Base-by-base conservation (phyloP, 2,113 vertebrate species). In the Laticauda colubrina region DNA sequence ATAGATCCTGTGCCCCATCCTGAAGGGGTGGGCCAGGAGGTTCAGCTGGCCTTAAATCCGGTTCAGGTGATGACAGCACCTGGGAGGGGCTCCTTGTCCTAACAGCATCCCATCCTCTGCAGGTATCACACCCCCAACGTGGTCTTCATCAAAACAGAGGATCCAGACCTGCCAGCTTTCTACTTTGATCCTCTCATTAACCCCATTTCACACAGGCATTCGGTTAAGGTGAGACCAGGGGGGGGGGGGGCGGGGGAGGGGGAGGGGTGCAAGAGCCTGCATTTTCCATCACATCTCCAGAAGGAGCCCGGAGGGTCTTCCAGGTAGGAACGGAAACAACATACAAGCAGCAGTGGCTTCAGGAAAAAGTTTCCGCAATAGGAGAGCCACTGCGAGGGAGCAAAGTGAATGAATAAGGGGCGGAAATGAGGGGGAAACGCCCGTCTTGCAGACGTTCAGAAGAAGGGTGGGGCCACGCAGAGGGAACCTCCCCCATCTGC, bases 71-170 rank as follows among this genome's bases (percentile, higher is more conserved):
- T 39, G 69, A n/a, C n/a, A 39, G n/a, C 69, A 3, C 15, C 15
- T 7, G 69, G 4, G 29, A 6, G 29, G 24, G 12, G 3, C 4
- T 61, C 23, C 61, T n/a, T 20, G 9, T 2, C 4, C 57, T 24
- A 14, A 4, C 14, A 7, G 89, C 91, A 90, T 54, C 89, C 69
- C 24, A 3, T 5, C 2, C 0, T 57, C 2, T 96, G 23, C 86
- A 99, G 99, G 99, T 99, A 99, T 93, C 99, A 99, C 75, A 99
- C 99, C 86, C 99, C 99, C 6, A 99, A 99, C 0, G 99, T 99
- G 43, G 99, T 99, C 75, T 99, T 99, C 94, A 99, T 99, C 97
- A 99, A 99, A 97, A 99, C 99, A 0, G 99, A 99, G 96, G 99
- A 99, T 97, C 99, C 99, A 20, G 99, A 99, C 96, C 97, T 99